Evolutionary conservation across 2,888 invertebrate species (phyloP), one percentile per base, ranked within the genome.

Genomic region (Aspidiotus destructor): DNA sequence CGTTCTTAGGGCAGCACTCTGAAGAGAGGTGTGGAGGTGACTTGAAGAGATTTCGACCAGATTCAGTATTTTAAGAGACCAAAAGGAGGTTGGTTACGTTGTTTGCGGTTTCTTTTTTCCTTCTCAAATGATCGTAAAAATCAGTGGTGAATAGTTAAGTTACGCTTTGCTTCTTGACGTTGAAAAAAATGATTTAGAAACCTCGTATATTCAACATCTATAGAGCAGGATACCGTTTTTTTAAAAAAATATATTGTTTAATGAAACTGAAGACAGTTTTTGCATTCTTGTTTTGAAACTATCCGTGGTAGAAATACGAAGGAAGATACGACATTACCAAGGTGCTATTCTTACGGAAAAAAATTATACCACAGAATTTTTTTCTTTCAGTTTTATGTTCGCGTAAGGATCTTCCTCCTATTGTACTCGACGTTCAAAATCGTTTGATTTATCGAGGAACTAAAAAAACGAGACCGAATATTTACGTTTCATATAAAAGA

Each of bases 401-500:
- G 58, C 67, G 58, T 60, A 58, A 67, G 28, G 28, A 52, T 67
- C 67, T 58, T 67, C 58, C 44, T 67, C 57, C 67, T 67, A 60
- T 67, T 67, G 67, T 67, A 67, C 52, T 28, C 28, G 28, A 28
- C 28, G 28, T 28, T 28, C 28, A 28, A 67, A 67, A 67, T 67
- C 67, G 67, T 67, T 48, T 67, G 67, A 67, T 67, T 67, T 67
- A 67, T 16, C 44, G 67, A 67, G 67, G 60, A 8, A 55, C 8
- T 28, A 58, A 58, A 28, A n/a, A 28, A 28, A 60, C 42, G 60
- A 64, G 57, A 67, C 57, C 44, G 61, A 67, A 67, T 60, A 60
- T 67, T 67, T 67, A 67, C 67, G 67, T 67, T 67, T 67, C 48
- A 52, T 67, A 67, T 67, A 67, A 67, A 67, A 58, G 57, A 67